Conservation (phyloP, 2,888 invertebrate genomes). For the Formica aserva region DNA sequence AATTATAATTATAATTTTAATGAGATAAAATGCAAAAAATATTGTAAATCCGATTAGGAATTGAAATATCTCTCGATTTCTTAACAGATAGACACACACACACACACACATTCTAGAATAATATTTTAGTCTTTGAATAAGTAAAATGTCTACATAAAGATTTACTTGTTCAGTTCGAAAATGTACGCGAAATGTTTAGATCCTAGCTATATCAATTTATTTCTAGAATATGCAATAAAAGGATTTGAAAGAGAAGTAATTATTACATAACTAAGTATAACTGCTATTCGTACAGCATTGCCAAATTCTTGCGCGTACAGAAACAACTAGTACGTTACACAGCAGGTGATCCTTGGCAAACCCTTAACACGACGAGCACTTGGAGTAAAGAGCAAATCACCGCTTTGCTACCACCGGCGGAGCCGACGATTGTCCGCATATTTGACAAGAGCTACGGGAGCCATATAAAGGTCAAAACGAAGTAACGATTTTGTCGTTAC, state of each 20-base stretch:
- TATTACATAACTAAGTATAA: not conserved
- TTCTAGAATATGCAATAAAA: not conserved
- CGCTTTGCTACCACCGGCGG: slow-evolving; percentile 60
- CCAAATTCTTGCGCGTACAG: not conserved
- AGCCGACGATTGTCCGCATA: slow-evolving; percentile 67
- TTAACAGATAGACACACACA: not conserved
- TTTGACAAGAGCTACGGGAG: slow-evolving; percentile 49
- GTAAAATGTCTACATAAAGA: not conserved
- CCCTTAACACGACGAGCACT: not conserved
- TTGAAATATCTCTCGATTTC: not conserved
- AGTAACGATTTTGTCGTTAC: slow-evolving; percentile 69
- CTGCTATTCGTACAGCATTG: not conserved
- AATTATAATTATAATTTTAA: not conserved
- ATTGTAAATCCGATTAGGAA: not conserved
- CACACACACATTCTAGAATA: not conserved
- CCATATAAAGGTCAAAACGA: slow-evolving; percentile 63
- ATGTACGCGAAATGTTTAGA: not conserved
- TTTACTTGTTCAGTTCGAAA: not conserved
- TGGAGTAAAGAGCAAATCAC: slow-evolving; percentile 5
- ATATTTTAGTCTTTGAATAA: not conserved
- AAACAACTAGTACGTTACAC: not conserved
- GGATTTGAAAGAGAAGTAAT: not conserved
- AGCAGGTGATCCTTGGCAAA: slow-evolving; percentile 5
- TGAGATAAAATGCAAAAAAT: not conserved
- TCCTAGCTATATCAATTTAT: not conserved